Evolutionary conservation across 2,888 invertebrate species (phyloP).

Genomic region (Thyatira batis): DNA sequence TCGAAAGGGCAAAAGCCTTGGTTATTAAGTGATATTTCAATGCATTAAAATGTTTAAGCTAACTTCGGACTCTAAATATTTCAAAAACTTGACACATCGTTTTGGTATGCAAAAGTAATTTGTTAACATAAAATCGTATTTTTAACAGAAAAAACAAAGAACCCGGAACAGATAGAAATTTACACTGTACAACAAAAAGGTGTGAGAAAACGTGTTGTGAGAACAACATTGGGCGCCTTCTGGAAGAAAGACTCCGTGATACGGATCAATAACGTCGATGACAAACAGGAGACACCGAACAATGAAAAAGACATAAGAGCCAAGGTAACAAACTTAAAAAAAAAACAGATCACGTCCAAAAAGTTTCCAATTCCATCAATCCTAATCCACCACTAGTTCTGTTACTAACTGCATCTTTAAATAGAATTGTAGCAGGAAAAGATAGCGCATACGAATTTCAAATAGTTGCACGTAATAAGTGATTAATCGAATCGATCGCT

Average conservation of each 20-base stretch:
- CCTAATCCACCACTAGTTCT: not conserved
- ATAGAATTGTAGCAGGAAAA: not conserved
- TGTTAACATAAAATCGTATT: constrained; percentile 19
- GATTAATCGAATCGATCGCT: constrained; percentile 11
- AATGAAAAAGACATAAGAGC: constrained; percentile 86
- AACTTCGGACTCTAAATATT: not conserved
- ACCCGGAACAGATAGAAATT: constrained; percentile 87
- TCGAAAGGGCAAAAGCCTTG: constrained; percentile 44
- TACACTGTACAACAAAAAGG: constrained; percentile 84
- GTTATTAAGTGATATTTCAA: constrained; percentile 14
- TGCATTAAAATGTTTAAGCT: not conserved
- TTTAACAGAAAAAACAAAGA: constrained; percentile 86
- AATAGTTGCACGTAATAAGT: constrained; percentile 16
- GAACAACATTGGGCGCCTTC: constrained; percentile 84
- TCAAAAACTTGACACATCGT: not conserved
- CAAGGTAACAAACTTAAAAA: constrained; percentile 76
- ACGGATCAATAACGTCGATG: constrained; percentile 88
- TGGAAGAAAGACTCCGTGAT: constrained; percentile 87
- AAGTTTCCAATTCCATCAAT: constrained; percentile 2
- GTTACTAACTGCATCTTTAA: not conserved
- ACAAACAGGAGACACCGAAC: constrained; percentile 86
- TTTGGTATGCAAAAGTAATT: not conserved
- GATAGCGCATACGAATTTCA: constrained; percentile 3
- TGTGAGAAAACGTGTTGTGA: constrained; percentile 83
- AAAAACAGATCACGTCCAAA: constrained; percentile 23